Evolutionary conservation across 2,113 vertebrate species (phyloP).

Genomic region (Halcyon senegalensis): DNA sequence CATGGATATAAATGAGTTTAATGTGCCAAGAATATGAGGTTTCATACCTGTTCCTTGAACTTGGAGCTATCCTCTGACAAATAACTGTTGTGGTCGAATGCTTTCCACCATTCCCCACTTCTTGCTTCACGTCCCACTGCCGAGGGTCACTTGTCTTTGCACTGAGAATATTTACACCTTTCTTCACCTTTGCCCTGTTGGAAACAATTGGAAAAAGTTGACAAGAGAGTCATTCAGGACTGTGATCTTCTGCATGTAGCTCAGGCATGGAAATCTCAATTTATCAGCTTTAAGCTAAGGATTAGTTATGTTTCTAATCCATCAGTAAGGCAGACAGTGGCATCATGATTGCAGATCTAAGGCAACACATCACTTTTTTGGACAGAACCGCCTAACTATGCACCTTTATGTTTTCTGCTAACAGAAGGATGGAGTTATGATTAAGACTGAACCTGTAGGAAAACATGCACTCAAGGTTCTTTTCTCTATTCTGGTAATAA

Average conservation of each 20-base stretch:
- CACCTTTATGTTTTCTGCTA: background rate
- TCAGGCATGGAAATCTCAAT: background rate
- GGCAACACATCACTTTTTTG: background rate
- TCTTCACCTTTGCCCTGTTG: conserved; percentile 83
- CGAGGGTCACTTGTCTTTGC: conserved; percentile 66
- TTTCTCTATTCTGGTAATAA: background rate
- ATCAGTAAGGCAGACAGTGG: background rate
- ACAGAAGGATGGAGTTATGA: background rate
- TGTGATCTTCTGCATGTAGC: background rate
- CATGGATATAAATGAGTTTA: background rate
- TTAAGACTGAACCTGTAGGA: background rate
- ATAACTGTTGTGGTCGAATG: conserved; percentile 67
- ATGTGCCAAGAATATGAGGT: background rate
- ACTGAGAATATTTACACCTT: conserved; percentile 77
- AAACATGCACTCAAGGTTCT: background rate
- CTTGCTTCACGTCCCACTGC: conserved; percentile 78
- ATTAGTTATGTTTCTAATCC: background rate
- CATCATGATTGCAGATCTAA: background rate
- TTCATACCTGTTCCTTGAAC: conserved; percentile 72
- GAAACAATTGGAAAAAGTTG: background rate
- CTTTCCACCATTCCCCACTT: conserved; percentile 76
- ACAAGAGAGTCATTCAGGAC: background rate
- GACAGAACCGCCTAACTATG: background rate
- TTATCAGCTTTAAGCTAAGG: background rate
- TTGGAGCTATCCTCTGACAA: conserved; percentile 73